Percentiles rank a stretch among this genome's conserved stretches.
phyloP scores from a whole-genome alignment of 2,113 vertebrate species.

The Mellivora capensis region DNA sequence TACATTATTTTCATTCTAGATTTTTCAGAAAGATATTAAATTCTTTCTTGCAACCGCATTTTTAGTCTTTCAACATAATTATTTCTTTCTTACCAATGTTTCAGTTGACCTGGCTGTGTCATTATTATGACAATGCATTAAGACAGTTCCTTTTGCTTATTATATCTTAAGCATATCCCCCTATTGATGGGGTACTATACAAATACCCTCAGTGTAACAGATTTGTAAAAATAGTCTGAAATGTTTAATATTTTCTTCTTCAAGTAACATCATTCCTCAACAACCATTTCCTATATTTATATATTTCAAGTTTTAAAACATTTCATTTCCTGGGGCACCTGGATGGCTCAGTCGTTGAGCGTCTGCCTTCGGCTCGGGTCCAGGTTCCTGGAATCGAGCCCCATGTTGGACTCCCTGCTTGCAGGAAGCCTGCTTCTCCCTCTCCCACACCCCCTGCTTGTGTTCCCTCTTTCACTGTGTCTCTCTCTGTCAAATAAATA shows the following conservation, averaged over 20 bases:
- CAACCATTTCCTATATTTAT: not conserved
- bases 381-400: too few species aligned
- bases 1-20: constrained; percentile 11
- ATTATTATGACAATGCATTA: not conserved
- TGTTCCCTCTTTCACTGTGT: too few species aligned
- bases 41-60: constrained; percentile 11
- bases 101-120: not conserved
- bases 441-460: too few species aligned
- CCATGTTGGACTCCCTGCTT: too few species aligned
- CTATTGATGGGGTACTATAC: not conserved
- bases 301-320: not conserved
- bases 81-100: not conserved
- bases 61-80: not conserved
- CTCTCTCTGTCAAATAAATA: too few species aligned
- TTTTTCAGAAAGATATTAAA: not conserved
- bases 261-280: not conserved
- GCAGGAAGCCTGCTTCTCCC: too few species aligned
- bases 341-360: too few species aligned
- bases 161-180: not conserved
- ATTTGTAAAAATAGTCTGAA: not conserved
- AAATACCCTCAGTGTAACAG: not conserved
- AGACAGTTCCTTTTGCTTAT: not conserved
- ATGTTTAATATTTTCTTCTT: not conserved
- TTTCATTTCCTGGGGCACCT: not conserved
- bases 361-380: too few species aligned